Conservation (phyloP, 2,797 vertebrate species). For the Denticeps clupeoides region DNA sequence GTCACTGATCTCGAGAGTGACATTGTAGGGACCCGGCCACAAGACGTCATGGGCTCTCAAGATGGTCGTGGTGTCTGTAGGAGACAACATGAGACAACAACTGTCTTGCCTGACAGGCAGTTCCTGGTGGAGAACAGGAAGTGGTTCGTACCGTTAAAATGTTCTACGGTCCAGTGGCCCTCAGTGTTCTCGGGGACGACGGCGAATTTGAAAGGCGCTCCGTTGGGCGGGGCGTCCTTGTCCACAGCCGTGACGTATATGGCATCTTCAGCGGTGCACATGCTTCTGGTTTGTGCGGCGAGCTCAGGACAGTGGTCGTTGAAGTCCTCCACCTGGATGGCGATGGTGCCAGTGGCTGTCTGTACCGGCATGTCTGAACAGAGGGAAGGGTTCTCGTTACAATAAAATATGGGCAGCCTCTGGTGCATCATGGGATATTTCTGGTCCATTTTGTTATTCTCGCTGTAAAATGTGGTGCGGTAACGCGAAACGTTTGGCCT, state of each 20-base stretch:
- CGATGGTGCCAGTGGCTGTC: constrained; percentile 69
- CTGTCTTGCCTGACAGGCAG: background rate
- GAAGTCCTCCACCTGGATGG: constrained; percentile 55
- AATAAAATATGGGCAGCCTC: background rate
- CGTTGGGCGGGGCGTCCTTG: constrained; percentile 59
- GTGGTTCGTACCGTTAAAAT: constrained; percentile 62
- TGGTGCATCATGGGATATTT: too few relatives aligned
- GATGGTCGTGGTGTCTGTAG: constrained; percentile 46
- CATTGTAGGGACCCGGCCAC: constrained; percentile 43
- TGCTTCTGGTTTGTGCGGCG: constrained; percentile 30
- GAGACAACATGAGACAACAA: background rate
- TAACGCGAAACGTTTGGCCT: too few relatives aligned
- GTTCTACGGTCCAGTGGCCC: constrained; percentile 62
- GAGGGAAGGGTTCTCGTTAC: background rate
- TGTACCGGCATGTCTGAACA: constrained; percentile 27
- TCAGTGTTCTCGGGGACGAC: constrained; percentile 54
- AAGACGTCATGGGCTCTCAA: constrained; percentile 27
- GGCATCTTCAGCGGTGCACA: constrained; percentile 51
- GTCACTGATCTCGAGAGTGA: constrained; percentile 47
- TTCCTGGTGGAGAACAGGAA: background rate
- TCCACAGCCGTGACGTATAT: constrained; percentile 68
- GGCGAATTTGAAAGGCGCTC: constrained; percentile 67
- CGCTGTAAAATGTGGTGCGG: too few relatives aligned
- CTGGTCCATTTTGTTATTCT: too few relatives aligned
- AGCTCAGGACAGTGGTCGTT: constrained; percentile 82